phyloP scores from a whole-genome alignment of 2,888 invertebrate species.

The Campoletis raptor region DNA sequence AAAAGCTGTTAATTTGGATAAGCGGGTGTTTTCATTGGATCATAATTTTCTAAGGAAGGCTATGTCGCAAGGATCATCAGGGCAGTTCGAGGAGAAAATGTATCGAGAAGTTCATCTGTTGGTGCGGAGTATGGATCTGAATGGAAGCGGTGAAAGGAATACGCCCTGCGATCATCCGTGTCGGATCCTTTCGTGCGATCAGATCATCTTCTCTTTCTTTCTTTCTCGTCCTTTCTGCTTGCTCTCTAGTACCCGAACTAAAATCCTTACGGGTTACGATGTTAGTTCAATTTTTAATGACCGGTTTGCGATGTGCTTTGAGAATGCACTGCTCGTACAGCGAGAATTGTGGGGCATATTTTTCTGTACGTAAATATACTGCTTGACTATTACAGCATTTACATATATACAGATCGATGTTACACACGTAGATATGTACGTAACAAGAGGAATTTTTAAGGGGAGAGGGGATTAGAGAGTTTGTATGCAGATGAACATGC shows the following conservation, averaged over 20 bases:
- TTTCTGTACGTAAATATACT: constrained; percentile 24
- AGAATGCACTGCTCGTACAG: constrained; percentile 51
- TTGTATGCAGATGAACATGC: neutral
- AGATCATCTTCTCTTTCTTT: constrained; percentile 49
- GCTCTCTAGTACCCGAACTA: constrained; percentile 10
- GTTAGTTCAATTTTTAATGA: constrained; percentile 71
- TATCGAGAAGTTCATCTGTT: constrained; percentile 61
- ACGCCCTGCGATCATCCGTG: constrained; percentile 81
- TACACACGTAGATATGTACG: constrained; percentile 21
- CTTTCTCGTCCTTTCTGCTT: constrained; percentile 33
- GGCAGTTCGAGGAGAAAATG: constrained; percentile 62
- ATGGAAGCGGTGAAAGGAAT: constrained; percentile 80
- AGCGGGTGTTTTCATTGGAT: constrained; percentile 18
- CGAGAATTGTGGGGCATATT: constrained; percentile 56
- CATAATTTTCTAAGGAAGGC: constrained; percentile 30
- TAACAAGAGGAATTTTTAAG: neutral
- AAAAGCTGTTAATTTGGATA: constrained; percentile 9
- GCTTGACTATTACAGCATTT: constrained; percentile 17
- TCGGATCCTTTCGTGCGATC: constrained; percentile 73
- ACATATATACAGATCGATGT: neutral
- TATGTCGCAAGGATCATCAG: constrained; percentile 74
- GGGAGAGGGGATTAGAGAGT: neutral
- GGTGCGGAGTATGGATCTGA: constrained; percentile 42
- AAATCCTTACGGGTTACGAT: constrained; percentile 58
- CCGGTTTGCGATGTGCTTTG: constrained; percentile 63